Evolutionary conservation across 2,797 vertebrate species (phyloP).

Genomic region (Alcedo quadribrachys): DNA sequence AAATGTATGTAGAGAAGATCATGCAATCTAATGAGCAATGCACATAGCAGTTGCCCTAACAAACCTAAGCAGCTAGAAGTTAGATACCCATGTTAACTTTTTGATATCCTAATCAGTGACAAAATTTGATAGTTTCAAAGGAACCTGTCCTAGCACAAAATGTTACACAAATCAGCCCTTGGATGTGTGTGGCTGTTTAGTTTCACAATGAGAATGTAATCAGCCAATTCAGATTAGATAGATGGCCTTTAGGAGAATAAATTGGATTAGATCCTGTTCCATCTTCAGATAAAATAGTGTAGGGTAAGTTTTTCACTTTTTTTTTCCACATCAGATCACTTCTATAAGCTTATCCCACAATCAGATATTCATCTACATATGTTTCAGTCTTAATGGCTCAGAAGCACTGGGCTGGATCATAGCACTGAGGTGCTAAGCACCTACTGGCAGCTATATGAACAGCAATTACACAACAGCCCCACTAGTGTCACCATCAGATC

Average conservation of each 20-base stretch:
- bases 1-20: neutral
- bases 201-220: neutral
- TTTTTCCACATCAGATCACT: neutral
- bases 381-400: neutral
- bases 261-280: too few species aligned
- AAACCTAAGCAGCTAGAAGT: neutral
- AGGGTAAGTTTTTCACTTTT: neutral
- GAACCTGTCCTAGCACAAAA: neutral
- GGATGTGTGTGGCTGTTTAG: neutral
- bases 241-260: neutral
- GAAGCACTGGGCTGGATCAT: neutral
- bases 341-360: neutral
- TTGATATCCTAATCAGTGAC: neutral
- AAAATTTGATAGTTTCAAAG: fast-evolving
- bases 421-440: neutral
- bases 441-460: neutral
- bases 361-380: neutral
- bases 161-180: neutral
- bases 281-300: neutral
- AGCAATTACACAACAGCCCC: neutral
- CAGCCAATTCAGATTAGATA: neutral
- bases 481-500: neutral
- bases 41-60: neutral
- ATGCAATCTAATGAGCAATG: neutral
- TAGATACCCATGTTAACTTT: neutral